A percentile compares a stretch with the other conserved stretches of the same genome.
Evolutionary conservation across 2,888 invertebrate species (phyloP).

Genomic region (Epinotia nisella): DNA sequence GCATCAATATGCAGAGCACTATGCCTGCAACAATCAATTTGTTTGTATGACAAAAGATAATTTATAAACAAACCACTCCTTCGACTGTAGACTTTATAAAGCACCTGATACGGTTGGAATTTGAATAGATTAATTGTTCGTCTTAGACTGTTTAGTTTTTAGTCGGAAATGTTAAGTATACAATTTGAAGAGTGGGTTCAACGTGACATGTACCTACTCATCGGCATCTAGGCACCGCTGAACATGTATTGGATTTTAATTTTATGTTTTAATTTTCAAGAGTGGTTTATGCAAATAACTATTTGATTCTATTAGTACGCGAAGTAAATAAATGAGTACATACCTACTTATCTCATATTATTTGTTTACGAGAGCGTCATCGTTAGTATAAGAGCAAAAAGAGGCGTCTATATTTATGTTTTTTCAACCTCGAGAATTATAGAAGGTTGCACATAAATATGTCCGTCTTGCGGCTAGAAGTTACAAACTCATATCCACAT

Average conservation of each 20-base stretch:
- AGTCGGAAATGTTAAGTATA: conserved; percentile 9
- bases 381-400: too few relatives aligned
- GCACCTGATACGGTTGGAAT: neutral
- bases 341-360: too few relatives aligned
- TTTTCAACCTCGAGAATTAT: conserved; percentile 1
- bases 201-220: neutral
- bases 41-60: conserved; percentile 34
- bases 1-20: conserved; percentile 87
- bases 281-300: too few relatives aligned
- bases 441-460: conserved; percentile 4
- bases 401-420: too few relatives aligned
- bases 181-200: neutral
- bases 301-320: too few relatives aligned
- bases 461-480: neutral
- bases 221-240: neutral
- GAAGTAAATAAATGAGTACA: too few relatives aligned
- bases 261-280: neutral
- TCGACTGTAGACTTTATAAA: neutral
- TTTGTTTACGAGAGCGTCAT: too few relatives aligned
- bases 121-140: neutral
- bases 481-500: neutral
- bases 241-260: neutral
- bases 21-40: conserved; percentile 78
- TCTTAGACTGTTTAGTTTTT: neutral
- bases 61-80: neutral